Evolutionary conservation across 2,797 vertebrate species (phyloP).

Genomic region (Micromesistius poutassou): DNA sequence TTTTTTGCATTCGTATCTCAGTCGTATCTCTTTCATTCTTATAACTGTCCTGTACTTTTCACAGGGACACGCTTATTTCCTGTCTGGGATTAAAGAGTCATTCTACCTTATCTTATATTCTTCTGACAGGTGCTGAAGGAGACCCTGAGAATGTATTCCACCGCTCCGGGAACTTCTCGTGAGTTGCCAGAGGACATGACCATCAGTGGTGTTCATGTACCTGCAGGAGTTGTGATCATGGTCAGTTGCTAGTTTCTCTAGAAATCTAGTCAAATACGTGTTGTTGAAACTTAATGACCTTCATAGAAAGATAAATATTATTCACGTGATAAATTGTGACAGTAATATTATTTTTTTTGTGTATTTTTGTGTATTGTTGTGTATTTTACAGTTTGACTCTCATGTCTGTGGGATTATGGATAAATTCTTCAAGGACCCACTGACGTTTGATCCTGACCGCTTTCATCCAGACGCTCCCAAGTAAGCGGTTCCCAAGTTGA

Average conservation of each 20-base stretch:
- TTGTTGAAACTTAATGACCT: no score
- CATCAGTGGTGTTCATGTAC: slow-evolving; percentile 76
- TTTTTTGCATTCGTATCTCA: no score
- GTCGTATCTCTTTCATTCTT: no score
- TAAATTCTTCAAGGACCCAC: slow-evolving; percentile 81
- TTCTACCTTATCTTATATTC: not conserved
- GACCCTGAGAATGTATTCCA: slow-evolving; percentile 82
- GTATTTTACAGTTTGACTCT: slow-evolving; percentile 72
- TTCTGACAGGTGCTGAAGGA: slow-evolving; percentile 84
- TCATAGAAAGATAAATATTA: no score
- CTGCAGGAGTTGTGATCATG: slow-evolving; percentile 53
- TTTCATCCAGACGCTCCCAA: slow-evolving; percentile 85
- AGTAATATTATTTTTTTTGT: not conserved
- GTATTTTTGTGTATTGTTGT: not conserved
- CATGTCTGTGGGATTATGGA: slow-evolving; percentile 79
- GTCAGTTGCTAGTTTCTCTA: slow-evolving; percentile 60
- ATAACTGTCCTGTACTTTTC: no score
- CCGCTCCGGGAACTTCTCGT: slow-evolving; percentile 77
- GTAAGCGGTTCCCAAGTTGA: slow-evolving; percentile 71
- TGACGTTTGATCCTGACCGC: slow-evolving; percentile 86
- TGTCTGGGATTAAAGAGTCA: no score
- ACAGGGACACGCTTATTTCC: no score
- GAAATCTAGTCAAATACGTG: not conserved
- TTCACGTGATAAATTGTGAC: not conserved
- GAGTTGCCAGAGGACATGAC: slow-evolving; percentile 69